Evolutionary conservation across 2,888 invertebrate genomes (phyloP), one percentile per base, ranked within the genome.

Genomic region (Nebria brevicollis): DNA sequence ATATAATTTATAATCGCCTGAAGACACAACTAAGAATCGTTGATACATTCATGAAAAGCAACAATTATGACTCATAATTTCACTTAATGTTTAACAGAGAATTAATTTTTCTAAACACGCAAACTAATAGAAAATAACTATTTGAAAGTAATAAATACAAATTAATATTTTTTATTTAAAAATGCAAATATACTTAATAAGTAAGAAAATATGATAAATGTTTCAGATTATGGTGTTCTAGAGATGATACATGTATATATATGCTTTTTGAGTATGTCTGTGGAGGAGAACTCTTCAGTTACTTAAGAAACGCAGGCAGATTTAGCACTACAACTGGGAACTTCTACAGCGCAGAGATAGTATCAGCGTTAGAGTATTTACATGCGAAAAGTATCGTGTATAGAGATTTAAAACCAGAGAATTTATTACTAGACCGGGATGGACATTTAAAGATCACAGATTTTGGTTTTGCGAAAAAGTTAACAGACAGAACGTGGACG

Each of bases 401-500:
- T 68, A 89, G 94, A 80, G 98, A 98, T 87, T 90, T 98, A 84
- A 98, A 98, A 88, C 98, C 98, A 0, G 99, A 99, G 89, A 99
- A 99, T 89, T 90, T 99, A 78, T 91, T 99, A 25, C 91, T 99
- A 75, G 98, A 98, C 86, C 93, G 93, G 84, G 96, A 97, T 85
- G 99, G 99, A 0, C 98, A 99, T 89, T 90, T 99, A 86, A 98
- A 98, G 90, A 97, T 99, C 86, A 98, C 98, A 8, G 99, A 99
- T 89, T 99, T 99, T 88, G 98, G 99, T 11, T 99, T 99, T 88
- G 98, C 98, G 72, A 99, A 99, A 90, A 96, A 96, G 86, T 90
- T 99, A 73, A 94, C 94, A 1, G 98, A 98, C 89, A 94, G 98
- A 85, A 98, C 98, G 80, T 98, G 98, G 98, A 98, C 97, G 0